phyloP scores from a whole-genome alignment of 2,888 invertebrate species.

The Ennomos fuscantarius region DNA sequence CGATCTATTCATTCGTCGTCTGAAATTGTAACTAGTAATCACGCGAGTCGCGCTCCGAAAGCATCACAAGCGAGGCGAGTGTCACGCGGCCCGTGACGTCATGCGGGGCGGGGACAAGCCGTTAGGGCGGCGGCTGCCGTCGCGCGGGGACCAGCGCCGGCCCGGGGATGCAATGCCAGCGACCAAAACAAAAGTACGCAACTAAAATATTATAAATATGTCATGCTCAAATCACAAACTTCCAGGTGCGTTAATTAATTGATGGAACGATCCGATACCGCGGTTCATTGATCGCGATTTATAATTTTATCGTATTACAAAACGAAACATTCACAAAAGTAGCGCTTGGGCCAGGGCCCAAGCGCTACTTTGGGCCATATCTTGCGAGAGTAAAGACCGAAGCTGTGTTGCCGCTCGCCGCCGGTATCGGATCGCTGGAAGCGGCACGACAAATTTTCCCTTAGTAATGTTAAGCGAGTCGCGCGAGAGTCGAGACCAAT shows the following conservation, averaged over 20 bases:
- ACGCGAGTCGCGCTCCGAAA: background rate
- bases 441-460: conserved; percentile 79
- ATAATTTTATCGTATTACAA: too few relatives aligned
- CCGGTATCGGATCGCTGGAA: conserved; percentile 60
- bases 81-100: background rate
- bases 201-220: conserved; percentile 48
- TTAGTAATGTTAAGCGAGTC: conserved; percentile 77
- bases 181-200: conserved; percentile 34
- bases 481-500: conserved; percentile 68
- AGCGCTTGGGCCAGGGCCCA: too few relatives aligned
- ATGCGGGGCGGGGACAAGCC: conserved; percentile 3
- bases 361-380: too few relatives aligned
- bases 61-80: conserved; percentile 8
- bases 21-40: background rate
- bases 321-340: too few relatives aligned
- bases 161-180: conserved; percentile 12
- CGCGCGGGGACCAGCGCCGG: too few relatives aligned
- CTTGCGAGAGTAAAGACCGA: too few relatives aligned
- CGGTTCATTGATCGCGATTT: background rate
- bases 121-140: too few relatives aligned
- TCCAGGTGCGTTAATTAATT: conserved; percentile 56
- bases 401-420: background rate
- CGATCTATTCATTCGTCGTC: background rate
- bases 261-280: conserved; percentile 55
- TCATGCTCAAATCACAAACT: conserved; percentile 65